phyloP scores from a whole-genome alignment of 2,888 invertebrate species.

The Lasioglossum leucozonium region DNA sequence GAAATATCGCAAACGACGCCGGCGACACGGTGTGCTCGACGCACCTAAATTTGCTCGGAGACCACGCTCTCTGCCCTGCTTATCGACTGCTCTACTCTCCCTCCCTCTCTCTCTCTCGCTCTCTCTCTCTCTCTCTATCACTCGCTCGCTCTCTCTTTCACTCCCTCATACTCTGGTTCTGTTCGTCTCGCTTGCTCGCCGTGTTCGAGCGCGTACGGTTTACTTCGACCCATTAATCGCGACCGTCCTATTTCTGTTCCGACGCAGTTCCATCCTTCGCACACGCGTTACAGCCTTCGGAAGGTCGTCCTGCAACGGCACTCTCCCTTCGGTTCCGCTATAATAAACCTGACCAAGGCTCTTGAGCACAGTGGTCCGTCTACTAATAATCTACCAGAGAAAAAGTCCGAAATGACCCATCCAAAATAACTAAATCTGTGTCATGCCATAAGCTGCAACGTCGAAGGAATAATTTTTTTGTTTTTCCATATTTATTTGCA shows the following conservation, averaged over 20 bases:
- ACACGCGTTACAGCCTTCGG: background rate
- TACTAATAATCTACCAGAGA: too few species aligned
- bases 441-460: too few species aligned
- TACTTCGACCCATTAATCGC: constrained; percentile 44
- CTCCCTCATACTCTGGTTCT: background rate
- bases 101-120: background rate
- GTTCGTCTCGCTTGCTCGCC: background rate
- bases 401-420: too few species aligned
- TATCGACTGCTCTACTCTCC: constrained; percentile 28
- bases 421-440: too few species aligned
- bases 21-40: background rate
- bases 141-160: background rate
- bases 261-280: constrained; percentile 20
- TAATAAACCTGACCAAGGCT: constrained; percentile 11
- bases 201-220: constrained; percentile 37
- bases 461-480: too few species aligned
- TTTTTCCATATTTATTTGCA: too few species aligned
- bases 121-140: background rate
- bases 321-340: background rate
- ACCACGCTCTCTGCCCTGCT: constrained; percentile 24
- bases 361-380: background rate
- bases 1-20: constrained; percentile 35
- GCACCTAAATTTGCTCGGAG: constrained; percentile 43
- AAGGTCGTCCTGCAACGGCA: background rate
- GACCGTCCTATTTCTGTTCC: constrained; percentile 45